These are phyloP conservation scores for Nansenia antarctica DNA, from an alignment of 2,113 vertebrate genomes.

Conservation along the genomic window DNA sequence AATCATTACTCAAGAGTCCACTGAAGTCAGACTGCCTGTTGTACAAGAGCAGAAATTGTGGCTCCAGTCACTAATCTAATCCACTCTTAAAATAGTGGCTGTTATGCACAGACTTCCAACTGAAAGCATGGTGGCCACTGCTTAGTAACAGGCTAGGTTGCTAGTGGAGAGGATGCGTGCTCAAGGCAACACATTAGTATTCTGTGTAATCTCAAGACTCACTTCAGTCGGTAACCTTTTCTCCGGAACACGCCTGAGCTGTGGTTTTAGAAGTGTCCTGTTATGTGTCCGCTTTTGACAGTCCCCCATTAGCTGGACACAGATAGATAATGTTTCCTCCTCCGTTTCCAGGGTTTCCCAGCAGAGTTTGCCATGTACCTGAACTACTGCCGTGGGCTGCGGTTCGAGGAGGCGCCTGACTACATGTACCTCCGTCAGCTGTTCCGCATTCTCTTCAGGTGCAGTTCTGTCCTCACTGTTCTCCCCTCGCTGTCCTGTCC, in stretches of 20 bases:
- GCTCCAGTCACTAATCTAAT: slow-evolving; percentile 4
- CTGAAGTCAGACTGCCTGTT: neutral
- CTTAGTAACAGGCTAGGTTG: neutral
- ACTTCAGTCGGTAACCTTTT: neutral
- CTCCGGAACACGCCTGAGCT: neutral
- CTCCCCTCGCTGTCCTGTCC: neutral
- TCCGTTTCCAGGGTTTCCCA: slow-evolving; percentile 86
- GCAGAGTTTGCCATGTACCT: slow-evolving; percentile 99
- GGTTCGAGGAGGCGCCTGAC: slow-evolving; percentile 98
- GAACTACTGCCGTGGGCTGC: slow-evolving; percentile 99
- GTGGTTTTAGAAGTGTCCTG: no score
- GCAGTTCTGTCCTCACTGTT: neutral
- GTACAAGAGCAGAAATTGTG: slow-evolving; percentile 5
- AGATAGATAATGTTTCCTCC: neutral
- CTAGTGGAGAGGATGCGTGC: neutral
- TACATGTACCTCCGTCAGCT: slow-evolving; percentile 99
- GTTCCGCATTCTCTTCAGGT: slow-evolving; percentile 99
- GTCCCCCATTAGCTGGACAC: neutral
- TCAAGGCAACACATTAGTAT: neutral
- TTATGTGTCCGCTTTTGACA: neutral
- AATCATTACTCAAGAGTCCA: neutral
- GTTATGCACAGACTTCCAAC: neutral
- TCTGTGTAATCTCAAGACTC: neutral
- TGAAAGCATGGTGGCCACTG: neutral
- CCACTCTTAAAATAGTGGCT: neutral